Percentiles rank a stretch among this genome's conserved stretches.
These are phyloP conservation scores for Seira ritae DNA, from an alignment of 2,888 invertebrate genomes.

Conservation along the genomic window DNA sequence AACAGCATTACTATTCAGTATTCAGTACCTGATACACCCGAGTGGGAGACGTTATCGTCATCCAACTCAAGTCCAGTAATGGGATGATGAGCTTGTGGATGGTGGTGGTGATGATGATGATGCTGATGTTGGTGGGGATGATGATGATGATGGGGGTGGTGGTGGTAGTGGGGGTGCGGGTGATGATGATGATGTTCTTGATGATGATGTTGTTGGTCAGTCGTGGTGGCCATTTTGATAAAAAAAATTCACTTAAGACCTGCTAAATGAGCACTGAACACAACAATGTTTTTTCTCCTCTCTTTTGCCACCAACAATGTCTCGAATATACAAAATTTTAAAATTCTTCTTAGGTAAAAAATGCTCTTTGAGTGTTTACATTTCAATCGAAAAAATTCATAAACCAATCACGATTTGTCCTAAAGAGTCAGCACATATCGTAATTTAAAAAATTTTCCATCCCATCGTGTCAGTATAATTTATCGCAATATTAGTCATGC, in stretches of 20 bases:
- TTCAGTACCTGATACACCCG: constrained; percentile 31
- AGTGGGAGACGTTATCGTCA: constrained; percentile 38
- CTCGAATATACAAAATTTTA: no score
- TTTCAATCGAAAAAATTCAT: constrained; percentile 21
- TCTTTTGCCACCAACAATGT: background rate
- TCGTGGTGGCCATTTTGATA: constrained; percentile 53
- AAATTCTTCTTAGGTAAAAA: no score
- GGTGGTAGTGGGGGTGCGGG: background rate
- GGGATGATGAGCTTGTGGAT: constrained; percentile 32
- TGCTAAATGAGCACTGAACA: background rate
- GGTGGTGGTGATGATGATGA: constrained; percentile 46
- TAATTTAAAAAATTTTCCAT: background rate
- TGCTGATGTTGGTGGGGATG: constrained; percentile 33
- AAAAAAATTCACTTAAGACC: constrained; percentile 14
- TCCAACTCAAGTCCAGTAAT: constrained; percentile 20
- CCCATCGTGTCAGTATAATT: background rate
- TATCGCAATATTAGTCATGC: constrained; percentile 6
- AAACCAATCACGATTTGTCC: constrained; percentile 44
- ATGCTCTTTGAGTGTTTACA: background rate
- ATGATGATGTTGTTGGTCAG: constrained; percentile 8
- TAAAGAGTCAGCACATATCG: background rate
- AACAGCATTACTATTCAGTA: background rate
- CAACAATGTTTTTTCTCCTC: background rate
- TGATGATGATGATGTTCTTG: constrained; percentile 25
- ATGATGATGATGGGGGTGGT: constrained; percentile 14